Percentiles rank a stretch among this genome's conserved stretches.
Conservation (phyloP, 2,797 vertebrate genomes). For the Arctocebus calabarensis region DNA sequence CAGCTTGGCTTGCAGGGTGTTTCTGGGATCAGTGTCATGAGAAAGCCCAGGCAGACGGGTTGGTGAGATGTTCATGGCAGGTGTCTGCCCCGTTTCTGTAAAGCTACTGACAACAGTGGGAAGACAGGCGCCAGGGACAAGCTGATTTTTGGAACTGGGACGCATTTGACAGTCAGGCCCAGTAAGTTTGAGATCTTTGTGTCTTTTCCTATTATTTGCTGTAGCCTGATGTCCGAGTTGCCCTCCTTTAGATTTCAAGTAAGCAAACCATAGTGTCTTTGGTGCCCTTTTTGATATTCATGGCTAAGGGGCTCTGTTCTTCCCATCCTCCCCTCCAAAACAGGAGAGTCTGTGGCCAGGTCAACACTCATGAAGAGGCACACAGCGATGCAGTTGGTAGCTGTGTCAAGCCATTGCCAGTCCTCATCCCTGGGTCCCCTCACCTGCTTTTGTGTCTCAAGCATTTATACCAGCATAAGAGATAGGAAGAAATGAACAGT, state of each 20-base stretch:
- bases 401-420: neutral
- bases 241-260: neutral
- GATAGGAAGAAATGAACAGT: neutral
- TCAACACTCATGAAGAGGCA: neutral
- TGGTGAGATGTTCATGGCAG: neutral
- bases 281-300: neutral
- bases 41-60: neutral
- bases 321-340: neutral
- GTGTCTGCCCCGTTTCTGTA: conserved; percentile 64
- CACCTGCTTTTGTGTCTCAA: neutral
- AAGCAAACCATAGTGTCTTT: neutral
- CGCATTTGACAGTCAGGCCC: neutral
- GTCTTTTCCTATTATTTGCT: conserved; percentile 33
- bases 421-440: neutral
- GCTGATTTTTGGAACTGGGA: conserved; percentile 47
- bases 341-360: neutral
- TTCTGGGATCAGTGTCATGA: conserved; percentile 5
- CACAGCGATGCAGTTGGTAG: accelerated
- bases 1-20: neutral
- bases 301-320: neutral
- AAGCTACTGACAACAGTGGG: conserved; percentile 57
- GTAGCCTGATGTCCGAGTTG: neutral
- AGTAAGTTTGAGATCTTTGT: conserved; percentile 60
- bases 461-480: conserved; percentile 1
- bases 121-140: neutral